Conservation (phyloP, 1,140 invertebrate species). For the Euwallacea fornicatus region DNA sequence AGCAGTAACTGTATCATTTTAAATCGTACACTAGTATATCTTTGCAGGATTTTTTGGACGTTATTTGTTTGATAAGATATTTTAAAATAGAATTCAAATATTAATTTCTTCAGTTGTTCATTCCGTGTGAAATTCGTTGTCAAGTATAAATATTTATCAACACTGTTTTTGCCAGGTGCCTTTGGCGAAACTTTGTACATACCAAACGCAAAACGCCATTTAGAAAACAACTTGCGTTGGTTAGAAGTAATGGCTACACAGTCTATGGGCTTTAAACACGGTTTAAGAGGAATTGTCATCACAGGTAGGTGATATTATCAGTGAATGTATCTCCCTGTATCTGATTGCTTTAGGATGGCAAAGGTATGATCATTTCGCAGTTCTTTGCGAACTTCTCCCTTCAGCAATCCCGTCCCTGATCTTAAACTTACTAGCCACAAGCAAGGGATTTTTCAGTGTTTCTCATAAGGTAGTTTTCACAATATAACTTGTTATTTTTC, state of each 20-base stretch:
- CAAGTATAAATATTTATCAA: neutral
- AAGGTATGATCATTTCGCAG: slow-evolving; percentile 89
- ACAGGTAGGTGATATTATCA: slow-evolving; percentile 55
- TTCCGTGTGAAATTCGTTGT: too few species aligned
- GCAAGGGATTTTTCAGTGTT: slow-evolving; percentile 65
- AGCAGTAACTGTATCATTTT: too few species aligned
- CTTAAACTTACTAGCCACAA: slow-evolving; percentile 60
- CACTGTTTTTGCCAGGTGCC: slow-evolving; percentile 59
- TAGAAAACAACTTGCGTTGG: slow-evolving; percentile 74
- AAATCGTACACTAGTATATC: too few species aligned
- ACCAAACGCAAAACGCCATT: slow-evolving; percentile 66
- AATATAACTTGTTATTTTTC: neutral
- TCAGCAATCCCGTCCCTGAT: slow-evolving; percentile 75
- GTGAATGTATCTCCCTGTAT: neutral
- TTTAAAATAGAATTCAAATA: too few species aligned
- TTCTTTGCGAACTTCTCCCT: slow-evolving; percentile 89
- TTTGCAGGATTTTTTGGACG: too few species aligned
- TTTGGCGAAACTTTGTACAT: slow-evolving; percentile 77
- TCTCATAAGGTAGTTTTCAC: slow-evolving; percentile 50
- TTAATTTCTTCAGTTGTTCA: too few species aligned
- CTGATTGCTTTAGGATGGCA: slow-evolving; percentile 63
- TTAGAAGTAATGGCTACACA: slow-evolving; percentile 59
- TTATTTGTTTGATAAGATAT: too few species aligned
- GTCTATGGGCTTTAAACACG: slow-evolving; percentile 56
- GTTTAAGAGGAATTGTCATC: slow-evolving; percentile 67